Percentiles rank a stretch among this genome's conserved stretches.
Evolutionary conservation across 30 jellyfish, hydroid and myxozoan genomes (phyloP).

Genomic region (Morbakka virulenta): DNA sequence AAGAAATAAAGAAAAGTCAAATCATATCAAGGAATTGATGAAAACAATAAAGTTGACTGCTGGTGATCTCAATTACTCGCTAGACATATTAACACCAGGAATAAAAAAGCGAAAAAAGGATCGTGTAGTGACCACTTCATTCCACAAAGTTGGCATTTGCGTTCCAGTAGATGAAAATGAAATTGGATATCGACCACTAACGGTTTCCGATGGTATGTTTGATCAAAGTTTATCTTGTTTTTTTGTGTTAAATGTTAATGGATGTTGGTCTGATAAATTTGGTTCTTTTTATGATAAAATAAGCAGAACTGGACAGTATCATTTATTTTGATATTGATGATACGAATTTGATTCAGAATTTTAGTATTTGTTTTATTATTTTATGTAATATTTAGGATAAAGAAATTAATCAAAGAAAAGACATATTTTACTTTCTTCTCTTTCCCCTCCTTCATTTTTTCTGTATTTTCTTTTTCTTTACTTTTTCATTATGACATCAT

Average conservation of each 20-base stretch:
- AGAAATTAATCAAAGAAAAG: no score
- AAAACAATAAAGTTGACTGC: conserved; percentile 19
- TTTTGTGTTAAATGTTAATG: neutral
- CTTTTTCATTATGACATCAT: no score
- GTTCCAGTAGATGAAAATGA: conserved; percentile 80
- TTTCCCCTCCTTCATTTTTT: neutral
- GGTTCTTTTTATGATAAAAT: neutral
- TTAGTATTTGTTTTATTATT: no score
- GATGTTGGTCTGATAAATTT: neutral
- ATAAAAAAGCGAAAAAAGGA: conserved; percentile 47
- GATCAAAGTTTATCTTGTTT: neutral
- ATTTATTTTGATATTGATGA: no score
- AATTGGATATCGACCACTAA: conserved; percentile 86
- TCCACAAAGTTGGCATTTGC: conserved; percentile 73
- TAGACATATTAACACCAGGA: conserved; percentile 19
- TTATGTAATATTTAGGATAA: no score
- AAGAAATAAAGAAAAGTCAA: conserved; percentile 14
- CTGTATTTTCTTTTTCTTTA: no score
- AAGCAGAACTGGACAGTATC: no score
- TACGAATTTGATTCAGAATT: no score
- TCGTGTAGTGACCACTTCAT: conserved; percentile 55
- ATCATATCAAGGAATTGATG: conserved; percentile 3
- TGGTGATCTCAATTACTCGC: neutral
- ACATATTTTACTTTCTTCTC: neutral
- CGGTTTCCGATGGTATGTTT: conserved; percentile 75